Conservation (phyloP, 2,888 invertebrate species). For the Pollenia griseotomentosa region DNA sequence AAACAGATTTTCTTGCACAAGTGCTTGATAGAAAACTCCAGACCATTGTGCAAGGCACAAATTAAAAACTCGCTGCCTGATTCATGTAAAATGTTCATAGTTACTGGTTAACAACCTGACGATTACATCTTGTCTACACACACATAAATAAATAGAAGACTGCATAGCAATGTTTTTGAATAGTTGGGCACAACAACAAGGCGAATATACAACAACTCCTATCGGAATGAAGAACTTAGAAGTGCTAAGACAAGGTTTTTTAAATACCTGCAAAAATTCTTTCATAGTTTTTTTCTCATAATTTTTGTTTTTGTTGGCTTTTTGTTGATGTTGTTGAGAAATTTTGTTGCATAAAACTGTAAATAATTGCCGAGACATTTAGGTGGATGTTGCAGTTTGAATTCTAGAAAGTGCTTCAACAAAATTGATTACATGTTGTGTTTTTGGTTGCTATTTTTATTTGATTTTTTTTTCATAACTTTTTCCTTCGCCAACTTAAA, state of each 20-base stretch:
- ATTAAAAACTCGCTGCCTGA: constrained; percentile 2
- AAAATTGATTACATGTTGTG: constrained; percentile 33
- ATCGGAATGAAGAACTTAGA: constrained; percentile 44
- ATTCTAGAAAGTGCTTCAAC: constrained; percentile 23
- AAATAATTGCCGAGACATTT: constrained; percentile 50
- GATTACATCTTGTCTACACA: background rate
- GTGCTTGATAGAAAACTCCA: too few species aligned
- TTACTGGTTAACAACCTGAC: constrained; percentile 2
- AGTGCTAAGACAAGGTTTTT: constrained; percentile 56
- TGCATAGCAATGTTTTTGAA: constrained; percentile 11
- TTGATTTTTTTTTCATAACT: background rate
- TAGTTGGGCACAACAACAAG: constrained; percentile 22
- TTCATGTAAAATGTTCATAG: background rate
- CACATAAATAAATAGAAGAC: constrained; percentile 12
- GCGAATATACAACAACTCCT: background rate
- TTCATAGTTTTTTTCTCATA: background rate
- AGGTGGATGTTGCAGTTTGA: constrained; percentile 36
- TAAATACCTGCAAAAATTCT: constrained; percentile 42
- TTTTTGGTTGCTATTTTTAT: background rate
- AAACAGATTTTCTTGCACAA: too few species aligned
- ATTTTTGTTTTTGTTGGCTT: background rate
- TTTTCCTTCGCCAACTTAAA: background rate
- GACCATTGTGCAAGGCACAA: constrained; percentile 35
- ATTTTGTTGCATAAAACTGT: constrained; percentile 46
- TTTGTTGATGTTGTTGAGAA: constrained; percentile 23